phyloP scores from a whole-genome alignment of 2,888 invertebrate species.

The Oscheius sp. region DNA sequence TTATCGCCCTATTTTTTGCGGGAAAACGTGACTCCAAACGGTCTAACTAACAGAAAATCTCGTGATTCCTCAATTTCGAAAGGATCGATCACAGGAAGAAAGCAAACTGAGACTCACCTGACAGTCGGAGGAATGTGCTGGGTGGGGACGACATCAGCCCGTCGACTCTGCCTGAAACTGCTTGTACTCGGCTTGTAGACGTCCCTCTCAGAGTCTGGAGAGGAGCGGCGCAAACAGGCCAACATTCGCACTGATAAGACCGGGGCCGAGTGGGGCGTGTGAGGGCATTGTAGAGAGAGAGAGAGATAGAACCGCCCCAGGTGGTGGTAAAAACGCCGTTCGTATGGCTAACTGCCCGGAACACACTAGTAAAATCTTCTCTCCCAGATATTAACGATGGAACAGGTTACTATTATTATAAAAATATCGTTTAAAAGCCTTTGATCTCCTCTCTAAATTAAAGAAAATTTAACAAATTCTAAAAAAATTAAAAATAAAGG shows the following conservation, averaged over 20 bases:
- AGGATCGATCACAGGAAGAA: neutral
- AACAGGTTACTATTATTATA: too few species aligned
- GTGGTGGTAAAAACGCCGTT: neutral
- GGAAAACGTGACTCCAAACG: too few species aligned
- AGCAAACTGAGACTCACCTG: neutral
- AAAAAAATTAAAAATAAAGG: too few species aligned
- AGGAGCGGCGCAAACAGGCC: constrained; percentile 15
- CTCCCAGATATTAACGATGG: too few species aligned
- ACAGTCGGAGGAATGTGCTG: constrained; percentile 3
- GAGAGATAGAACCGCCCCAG: neutral
- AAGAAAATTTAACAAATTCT: too few species aligned
- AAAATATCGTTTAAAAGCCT: too few species aligned
- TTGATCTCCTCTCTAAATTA: too few species aligned
- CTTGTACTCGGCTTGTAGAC: constrained; percentile 6
- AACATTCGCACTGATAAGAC: constrained; percentile 14
- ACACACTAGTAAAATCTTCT: too few species aligned
- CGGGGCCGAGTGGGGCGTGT: neutral
- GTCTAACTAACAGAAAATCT: too few species aligned
- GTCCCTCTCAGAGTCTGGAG: constrained; percentile 1
- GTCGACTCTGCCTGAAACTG: constrained; percentile 8
- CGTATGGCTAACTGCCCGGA: too few species aligned
- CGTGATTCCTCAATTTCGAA: too few species aligned
- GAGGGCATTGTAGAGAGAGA: neutral
- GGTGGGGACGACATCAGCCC: constrained; percentile 16
- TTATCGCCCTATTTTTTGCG: too few species aligned